Evolutionary conservation across 2,113 vertebrate genomes (phyloP).

Genomic region (Pelecanoides urinatrix): DNA sequence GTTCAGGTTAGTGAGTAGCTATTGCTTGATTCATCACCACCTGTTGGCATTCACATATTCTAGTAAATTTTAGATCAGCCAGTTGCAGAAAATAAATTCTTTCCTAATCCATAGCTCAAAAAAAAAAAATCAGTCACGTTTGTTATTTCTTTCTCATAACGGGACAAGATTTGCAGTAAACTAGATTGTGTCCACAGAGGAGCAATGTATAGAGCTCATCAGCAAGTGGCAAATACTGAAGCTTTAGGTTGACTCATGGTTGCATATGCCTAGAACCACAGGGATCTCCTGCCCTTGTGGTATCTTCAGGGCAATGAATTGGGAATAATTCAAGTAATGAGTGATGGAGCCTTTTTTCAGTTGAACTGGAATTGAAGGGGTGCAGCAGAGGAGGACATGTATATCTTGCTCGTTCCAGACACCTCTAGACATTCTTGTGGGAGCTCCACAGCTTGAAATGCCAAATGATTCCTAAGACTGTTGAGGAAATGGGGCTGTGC

Average conservation of each 20-base stretch:
- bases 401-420: not conserved
- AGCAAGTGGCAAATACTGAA: not conserved
- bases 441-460: not conserved
- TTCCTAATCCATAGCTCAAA: not conserved
- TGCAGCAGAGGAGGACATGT: not conserved
- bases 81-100: not conserved
- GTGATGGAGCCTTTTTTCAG: not conserved
- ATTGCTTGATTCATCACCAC: not conserved
- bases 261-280: not conserved
- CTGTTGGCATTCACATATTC: not conserved
- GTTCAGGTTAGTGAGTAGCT: constrained; percentile 62
- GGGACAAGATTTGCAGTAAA: not conserved
- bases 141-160: not conserved
- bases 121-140: not conserved
- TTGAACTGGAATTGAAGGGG: not conserved
- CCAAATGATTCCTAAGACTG: not conserved
- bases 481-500: not conserved
- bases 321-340: not conserved
- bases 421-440: not conserved
- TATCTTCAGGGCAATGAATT: not conserved
- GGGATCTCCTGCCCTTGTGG: not conserved
- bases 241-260: not conserved
- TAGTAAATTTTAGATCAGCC: not conserved
- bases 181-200: not conserved
- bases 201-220: not conserved